Base-by-base conservation (phyloP, 2,113 vertebrate species). In the Ctenomys sociabilis region DNA sequence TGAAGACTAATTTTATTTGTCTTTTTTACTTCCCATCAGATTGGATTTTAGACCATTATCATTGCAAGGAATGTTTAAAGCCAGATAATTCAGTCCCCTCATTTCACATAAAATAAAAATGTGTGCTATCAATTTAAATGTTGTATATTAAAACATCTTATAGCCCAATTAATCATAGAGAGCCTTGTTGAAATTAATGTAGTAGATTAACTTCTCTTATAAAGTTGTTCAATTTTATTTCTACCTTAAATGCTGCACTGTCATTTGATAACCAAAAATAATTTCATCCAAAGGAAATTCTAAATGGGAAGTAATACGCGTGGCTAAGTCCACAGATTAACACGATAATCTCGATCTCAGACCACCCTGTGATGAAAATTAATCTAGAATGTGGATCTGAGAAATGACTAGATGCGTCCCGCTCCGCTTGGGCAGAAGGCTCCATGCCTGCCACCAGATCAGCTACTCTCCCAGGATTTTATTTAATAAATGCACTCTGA, bases 261-360 rank as follows among this genome's bases (percentile, higher is more conserved):
- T 82, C 21, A 28, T 73, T n/a, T 92, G 81, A 84, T 98, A 78
- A 95, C 88, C 91, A 90, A 87, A 87, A 82, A 75, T 93, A n/a
- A 85, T 73, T 85, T 92, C 82, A 97, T 80, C 2, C 13, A 49
- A 94, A 93, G 85, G 90, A 89, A 91, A 90, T 93, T 11, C 21
- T 17, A 24, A 94, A 78, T 63, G 73, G 95, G 91, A 96, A 96
- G 82, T 73, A 75, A 91, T 77, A 63, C 43, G 30, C 94, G 68
- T 94, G 40, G 7, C 0, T 91, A 97, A 95, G 94, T 88, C 85
- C 92, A 35, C 59, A 73, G 85, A 93, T 94, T 94, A 96, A 61
- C 75, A 96, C 97, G 97, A 92, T 86, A 95, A 91, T 98, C 97
- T 96, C 96, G 96, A 72, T 94, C 96, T 97, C 28, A 97, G 95